Conservation (phyloP, 2,113 vertebrate genomes). For the Tinamus guttatus region DNA sequence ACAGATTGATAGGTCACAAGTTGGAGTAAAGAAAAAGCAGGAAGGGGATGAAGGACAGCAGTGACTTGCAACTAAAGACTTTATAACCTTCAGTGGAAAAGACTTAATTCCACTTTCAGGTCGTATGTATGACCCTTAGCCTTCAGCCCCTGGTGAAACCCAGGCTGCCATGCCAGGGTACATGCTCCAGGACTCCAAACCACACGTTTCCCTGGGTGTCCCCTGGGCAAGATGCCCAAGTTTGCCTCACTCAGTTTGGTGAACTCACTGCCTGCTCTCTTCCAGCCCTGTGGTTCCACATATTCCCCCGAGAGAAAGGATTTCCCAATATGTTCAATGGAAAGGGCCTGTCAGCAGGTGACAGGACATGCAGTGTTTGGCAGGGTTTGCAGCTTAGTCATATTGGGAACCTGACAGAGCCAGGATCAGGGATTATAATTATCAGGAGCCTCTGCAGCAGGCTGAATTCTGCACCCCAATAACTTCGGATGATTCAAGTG, state of each 20-base stretch:
- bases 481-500: neutral
- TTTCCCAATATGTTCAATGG: neutral
- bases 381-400: neutral
- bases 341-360: neutral
- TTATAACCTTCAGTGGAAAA: neutral
- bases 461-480: neutral
- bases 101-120: too few species aligned
- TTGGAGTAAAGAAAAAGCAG: too few species aligned
- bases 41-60: neutral
- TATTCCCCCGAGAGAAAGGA: neutral
- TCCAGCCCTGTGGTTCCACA: neutral
- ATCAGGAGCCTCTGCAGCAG: neutral
- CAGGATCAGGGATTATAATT: neutral
- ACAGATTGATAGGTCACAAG: rapidly evolving
- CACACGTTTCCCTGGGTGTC: rapidly evolving
- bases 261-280: neutral
- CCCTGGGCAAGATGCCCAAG: too few species aligned
- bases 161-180: neutral
- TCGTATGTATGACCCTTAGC: neutral
- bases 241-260: neutral
- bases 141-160: neutral
- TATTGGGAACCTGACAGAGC: neutral
- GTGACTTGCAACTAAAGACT: neutral
- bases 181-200: neutral
- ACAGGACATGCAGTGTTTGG: neutral